Conservation (phyloP, 2,797 vertebrate species). For the Sebastes kiyomatsui region DNA sequence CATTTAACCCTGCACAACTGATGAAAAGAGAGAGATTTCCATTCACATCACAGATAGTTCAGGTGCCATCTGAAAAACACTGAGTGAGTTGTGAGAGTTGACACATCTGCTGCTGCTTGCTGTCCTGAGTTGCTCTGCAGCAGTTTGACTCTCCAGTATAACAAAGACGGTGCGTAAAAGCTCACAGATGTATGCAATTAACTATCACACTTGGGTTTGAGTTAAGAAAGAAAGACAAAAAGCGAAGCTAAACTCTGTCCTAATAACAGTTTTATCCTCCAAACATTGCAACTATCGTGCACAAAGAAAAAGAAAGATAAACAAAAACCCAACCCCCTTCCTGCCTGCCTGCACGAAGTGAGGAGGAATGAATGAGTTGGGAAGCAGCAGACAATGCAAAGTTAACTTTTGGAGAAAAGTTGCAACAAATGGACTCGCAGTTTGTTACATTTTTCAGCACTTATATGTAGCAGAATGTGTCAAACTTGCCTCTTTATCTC, state of each 20-base stretch:
- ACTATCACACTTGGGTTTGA: constrained; percentile 6
- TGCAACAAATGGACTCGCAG: background rate
- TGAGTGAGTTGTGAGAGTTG: background rate
- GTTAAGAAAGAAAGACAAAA: background rate
- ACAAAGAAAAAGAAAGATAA: constrained; percentile 25
- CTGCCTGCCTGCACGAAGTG: background rate
- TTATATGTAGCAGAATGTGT: background rate
- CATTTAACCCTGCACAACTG: background rate
- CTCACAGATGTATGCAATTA: constrained; percentile 73
- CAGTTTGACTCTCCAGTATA: background rate
- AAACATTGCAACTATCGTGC: background rate
- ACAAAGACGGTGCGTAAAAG: constrained; percentile 27
- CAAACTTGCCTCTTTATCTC: constrained; percentile 68
- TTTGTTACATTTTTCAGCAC: background rate
- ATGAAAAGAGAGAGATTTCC: background rate
- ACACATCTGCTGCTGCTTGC: constrained; percentile 19
- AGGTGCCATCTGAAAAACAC: background rate
- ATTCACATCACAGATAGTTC: background rate
- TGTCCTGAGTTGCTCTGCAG: constrained; percentile 7
- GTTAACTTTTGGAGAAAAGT: constrained; percentile 52
- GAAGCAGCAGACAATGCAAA: constrained; percentile 26
- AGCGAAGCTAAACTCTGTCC: background rate
- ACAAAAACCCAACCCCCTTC: constrained; percentile 35
- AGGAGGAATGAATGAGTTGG: constrained; percentile 67
- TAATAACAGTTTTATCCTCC: background rate